A percentile compares a stretch with the other conserved stretches of the same genome.
phyloP scores from a whole-genome alignment of 2,113 vertebrate species.

The Aldabrachelys gigantea region DNA sequence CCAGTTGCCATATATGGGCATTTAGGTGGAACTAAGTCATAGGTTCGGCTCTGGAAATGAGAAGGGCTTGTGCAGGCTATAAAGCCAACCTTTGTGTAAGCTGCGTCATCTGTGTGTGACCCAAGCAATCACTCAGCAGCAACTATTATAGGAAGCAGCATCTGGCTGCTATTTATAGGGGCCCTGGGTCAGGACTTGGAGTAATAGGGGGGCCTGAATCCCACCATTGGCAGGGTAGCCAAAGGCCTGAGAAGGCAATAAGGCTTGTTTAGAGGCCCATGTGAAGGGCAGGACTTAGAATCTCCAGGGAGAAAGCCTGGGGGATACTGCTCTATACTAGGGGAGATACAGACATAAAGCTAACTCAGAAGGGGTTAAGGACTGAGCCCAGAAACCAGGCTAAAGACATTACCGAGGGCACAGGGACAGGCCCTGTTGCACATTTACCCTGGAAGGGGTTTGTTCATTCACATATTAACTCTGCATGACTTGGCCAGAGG shows the following conservation, averaged over 20 bases:
- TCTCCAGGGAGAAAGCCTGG: background rate
- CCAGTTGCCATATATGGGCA: background rate
- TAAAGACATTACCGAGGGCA: background rate
- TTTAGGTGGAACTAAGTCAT: background rate
- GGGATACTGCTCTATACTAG: background rate
- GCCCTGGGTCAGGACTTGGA: background rate
- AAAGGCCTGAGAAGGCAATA: background rate
- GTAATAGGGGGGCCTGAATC: background rate
- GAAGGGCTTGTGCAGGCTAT: background rate
- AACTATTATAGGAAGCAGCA: background rate
- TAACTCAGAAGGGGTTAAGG: background rate
- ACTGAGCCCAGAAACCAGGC: background rate
- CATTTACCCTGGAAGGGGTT: background rate
- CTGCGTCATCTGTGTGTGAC: background rate
- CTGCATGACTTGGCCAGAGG: background rate
- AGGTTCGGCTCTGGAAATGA: background rate
- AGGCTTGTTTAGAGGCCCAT: background rate
- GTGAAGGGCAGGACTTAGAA: background rate
- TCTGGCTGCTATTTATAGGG: background rate
- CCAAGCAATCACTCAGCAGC: background rate
- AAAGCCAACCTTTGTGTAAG: background rate
- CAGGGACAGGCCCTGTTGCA: background rate
- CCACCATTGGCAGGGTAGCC: background rate
- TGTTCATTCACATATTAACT: background rate
- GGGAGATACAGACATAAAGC: background rate